Evolutionary conservation across 2,113 vertebrate species (phyloP).

Genomic region (Aphelocoma coerulescens): DNA sequence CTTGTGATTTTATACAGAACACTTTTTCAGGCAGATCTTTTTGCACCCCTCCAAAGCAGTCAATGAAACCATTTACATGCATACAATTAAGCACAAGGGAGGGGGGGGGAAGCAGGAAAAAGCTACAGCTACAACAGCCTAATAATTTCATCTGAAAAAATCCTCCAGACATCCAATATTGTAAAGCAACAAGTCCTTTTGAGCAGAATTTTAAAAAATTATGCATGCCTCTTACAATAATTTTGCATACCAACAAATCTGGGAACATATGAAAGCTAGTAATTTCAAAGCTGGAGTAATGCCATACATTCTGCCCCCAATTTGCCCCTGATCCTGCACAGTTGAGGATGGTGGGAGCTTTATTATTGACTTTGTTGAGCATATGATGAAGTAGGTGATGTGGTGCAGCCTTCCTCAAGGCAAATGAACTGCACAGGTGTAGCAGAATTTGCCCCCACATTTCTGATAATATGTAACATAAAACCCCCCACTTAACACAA

Average conservation of each 20-base stretch:
- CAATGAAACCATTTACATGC: constrained; percentile 35
- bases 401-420: not conserved
- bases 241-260: not conserved
- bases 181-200: not conserved
- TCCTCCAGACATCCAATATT: not conserved
- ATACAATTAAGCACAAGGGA: constrained; percentile 29
- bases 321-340: not conserved
- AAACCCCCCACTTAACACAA: rapidly evolving
- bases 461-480: not conserved
- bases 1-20: constrained; percentile 48
- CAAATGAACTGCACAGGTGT: not conserved
- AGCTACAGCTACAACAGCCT: not conserved
- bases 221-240: not conserved
- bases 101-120: not conserved
- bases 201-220: not conserved
- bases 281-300: not conserved
- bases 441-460: not conserved
- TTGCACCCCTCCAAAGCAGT: constrained; percentile 24
- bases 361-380: not conserved
- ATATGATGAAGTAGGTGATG: not conserved
- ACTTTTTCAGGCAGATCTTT: constrained; percentile 46
- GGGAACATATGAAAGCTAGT: not conserved
- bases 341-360: not conserved
- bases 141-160: not conserved
- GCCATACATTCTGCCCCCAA: not conserved